Percentiles rank a stretch among this genome's conserved stretches.
phyloP scores from a whole-genome alignment of 2,888 invertebrate species.

The Crematogaster levior region DNA sequence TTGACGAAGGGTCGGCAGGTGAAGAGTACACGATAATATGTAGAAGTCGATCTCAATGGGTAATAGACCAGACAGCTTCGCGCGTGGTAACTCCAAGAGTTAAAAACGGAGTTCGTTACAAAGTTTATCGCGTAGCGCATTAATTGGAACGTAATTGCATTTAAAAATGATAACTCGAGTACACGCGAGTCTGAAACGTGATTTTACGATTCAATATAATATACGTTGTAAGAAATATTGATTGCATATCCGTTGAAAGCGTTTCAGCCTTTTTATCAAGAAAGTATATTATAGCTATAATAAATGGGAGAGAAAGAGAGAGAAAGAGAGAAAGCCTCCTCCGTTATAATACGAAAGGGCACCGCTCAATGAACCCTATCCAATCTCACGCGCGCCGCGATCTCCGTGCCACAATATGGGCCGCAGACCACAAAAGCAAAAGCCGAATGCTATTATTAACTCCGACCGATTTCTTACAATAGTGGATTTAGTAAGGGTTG shows the following conservation, averaged over 20 bases:
- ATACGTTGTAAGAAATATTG: neutral
- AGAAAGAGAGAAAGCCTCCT: neutral
- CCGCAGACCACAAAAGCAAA: slow-evolving; percentile 77
- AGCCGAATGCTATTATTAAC: slow-evolving; percentile 83
- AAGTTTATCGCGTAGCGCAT: slow-evolving; percentile 28
- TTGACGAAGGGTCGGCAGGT: slow-evolving; percentile 51
- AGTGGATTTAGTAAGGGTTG: slow-evolving; percentile 75
- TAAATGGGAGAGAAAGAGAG: slow-evolving; percentile 35
- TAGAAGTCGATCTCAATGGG: slow-evolving; percentile 38
- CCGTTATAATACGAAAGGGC: slow-evolving; percentile 57
- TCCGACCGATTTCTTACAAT: slow-evolving; percentile 82
- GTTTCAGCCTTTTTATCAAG: slow-evolving; percentile 33
- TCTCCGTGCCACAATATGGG: slow-evolving; percentile 76
- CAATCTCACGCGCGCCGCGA: slow-evolving; percentile 68
- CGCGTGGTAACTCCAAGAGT: slow-evolving; percentile 25
- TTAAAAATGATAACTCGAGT: slow-evolving; percentile 25
- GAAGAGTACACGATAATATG: slow-evolving; percentile 63
- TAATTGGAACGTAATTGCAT: slow-evolving; percentile 38
- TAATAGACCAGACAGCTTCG: slow-evolving; percentile 35
- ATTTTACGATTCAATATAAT: neutral
- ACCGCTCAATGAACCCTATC: slow-evolving; percentile 52
- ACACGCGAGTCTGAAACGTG: neutral
- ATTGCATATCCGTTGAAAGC: neutral
- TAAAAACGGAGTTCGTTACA: slow-evolving; percentile 27
- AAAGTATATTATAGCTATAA: slow-evolving; percentile 37